These are phyloP conservation scores for Microlaimidae sp. DNA, from an alignment of 2,888 invertebrate species.

Conservation along the genomic window DNA sequence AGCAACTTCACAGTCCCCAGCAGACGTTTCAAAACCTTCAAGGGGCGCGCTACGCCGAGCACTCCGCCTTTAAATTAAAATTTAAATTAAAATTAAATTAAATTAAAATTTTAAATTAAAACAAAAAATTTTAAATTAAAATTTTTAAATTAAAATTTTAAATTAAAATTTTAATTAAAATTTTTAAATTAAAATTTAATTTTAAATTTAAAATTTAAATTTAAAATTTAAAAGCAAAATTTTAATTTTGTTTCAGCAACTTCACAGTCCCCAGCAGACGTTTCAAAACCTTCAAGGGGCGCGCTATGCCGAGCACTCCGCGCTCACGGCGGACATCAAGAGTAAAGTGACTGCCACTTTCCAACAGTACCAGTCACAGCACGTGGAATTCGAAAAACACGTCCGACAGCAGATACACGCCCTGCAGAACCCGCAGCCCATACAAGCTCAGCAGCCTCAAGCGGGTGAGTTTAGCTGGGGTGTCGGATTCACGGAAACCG, in stretches of 20 bases:
- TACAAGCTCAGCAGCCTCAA: too few relatives aligned
- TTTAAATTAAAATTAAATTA: too few relatives aligned
- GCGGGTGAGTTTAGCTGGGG: too few relatives aligned
- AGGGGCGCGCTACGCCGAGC: conserved; percentile 44
- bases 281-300: conserved; percentile 13
- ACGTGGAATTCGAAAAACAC: conserved; percentile 82
- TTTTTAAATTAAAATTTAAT: background rate
- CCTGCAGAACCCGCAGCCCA: background rate
- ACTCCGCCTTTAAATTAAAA: conserved; percentile 58
- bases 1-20: conserved; percentile 60
- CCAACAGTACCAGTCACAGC: conserved; percentile 75
- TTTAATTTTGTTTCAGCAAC: conserved; percentile 37
- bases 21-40: conserved; percentile 12
- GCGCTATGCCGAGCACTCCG: conserved; percentile 51
- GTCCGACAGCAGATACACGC: conserved; percentile 44
- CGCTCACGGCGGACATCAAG: conserved; percentile 56
- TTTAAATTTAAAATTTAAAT: background rate
- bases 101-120: too few relatives aligned
- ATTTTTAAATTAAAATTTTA: background rate
- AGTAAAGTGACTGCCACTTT: conserved; percentile 59
- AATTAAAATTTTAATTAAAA: conserved; percentile 6
- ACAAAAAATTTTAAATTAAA: too few relatives aligned
- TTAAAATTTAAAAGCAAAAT: conserved; percentile 44
- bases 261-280: conserved; percentile 56
- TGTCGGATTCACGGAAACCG: too few relatives aligned